phyloP scores from a whole-genome alignment of 1,140 invertebrate species.

The Batillaria attramentaria region DNA sequence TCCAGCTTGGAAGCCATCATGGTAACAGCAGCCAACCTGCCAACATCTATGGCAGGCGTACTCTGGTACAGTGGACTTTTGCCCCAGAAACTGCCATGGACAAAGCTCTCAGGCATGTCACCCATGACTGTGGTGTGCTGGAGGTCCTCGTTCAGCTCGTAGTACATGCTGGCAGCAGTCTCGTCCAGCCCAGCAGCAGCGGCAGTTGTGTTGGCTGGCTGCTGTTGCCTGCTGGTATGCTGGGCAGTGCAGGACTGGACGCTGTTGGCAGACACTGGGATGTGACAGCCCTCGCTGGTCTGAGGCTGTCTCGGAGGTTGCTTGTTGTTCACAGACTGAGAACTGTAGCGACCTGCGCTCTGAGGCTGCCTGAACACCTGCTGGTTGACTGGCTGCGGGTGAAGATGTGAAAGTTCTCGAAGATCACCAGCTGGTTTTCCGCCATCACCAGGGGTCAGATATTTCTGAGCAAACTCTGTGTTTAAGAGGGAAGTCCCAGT shows the following conservation, averaged over 20 bases:
- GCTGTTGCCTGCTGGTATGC: too few species aligned
- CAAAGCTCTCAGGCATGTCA: slow-evolving; percentile 15
- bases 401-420: too few species aligned
- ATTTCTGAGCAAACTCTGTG: slow-evolving; percentile 46
- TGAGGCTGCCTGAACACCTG: too few species aligned
- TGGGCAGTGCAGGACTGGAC: too few species aligned
- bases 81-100: slow-evolving; percentile 32
- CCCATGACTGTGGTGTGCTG: slow-evolving; percentile 13
- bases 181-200: too few species aligned
- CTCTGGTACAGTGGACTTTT: slow-evolving; percentile 47
- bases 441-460: slow-evolving; percentile 25
- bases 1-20: slow-evolving; percentile 9
- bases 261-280: too few species aligned
- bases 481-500: slow-evolving; percentile 41
- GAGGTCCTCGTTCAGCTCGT: slow-evolving; percentile 30
- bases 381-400: too few species aligned
- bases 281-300: too few species aligned
- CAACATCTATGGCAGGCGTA: slow-evolving; percentile 42
- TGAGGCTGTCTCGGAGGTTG: too few species aligned
- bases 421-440: too few species aligned
- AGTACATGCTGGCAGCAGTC: slow-evolving; percentile 17
- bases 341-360: too few species aligned
- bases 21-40: slow-evolving; percentile 10
- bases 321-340: too few species aligned
- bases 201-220: neutral